phyloP scores from a whole-genome alignment of 2,113 vertebrate species.

The Thryonomys swinderianus region DNA sequence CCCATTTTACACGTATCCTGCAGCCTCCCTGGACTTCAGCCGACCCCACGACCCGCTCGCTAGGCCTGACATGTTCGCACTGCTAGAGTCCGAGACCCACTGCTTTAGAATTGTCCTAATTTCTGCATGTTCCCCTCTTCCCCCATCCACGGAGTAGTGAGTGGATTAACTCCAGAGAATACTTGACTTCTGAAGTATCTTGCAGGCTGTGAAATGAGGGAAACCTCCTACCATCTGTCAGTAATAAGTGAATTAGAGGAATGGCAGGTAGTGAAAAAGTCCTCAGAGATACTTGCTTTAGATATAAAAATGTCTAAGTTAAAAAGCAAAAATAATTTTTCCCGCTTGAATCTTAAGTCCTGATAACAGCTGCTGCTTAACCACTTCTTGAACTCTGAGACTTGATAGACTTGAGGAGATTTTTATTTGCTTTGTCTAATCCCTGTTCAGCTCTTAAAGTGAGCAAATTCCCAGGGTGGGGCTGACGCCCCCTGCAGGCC shows the following conservation, averaged over 20 bases:
- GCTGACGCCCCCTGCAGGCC: background rate
- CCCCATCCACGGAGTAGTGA: background rate
- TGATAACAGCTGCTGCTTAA: background rate
- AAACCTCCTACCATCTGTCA: background rate
- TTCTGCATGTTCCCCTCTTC: background rate
- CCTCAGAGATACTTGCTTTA: constrained; percentile 44
- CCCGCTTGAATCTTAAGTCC: background rate
- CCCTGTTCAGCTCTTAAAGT: background rate
- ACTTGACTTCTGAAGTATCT: background rate
- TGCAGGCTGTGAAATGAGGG: background rate
- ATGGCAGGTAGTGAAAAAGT: background rate
- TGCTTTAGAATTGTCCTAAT: background rate
- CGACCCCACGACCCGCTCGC: background rate
- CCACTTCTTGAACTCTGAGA: background rate
- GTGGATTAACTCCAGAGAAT: background rate
- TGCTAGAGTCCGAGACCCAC: background rate
- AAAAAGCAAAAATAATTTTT: background rate
- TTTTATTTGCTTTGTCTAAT: background rate
- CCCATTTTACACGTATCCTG: constrained; percentile 99
- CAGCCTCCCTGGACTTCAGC: background rate
- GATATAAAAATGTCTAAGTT: background rate
- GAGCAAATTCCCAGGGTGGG: background rate
- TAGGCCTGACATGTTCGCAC: background rate
- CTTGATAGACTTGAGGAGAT: background rate
- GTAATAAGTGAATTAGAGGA: background rate